phyloP scores from a whole-genome alignment of 2,113 vertebrate species.

The Theristicus caerulescens region DNA sequence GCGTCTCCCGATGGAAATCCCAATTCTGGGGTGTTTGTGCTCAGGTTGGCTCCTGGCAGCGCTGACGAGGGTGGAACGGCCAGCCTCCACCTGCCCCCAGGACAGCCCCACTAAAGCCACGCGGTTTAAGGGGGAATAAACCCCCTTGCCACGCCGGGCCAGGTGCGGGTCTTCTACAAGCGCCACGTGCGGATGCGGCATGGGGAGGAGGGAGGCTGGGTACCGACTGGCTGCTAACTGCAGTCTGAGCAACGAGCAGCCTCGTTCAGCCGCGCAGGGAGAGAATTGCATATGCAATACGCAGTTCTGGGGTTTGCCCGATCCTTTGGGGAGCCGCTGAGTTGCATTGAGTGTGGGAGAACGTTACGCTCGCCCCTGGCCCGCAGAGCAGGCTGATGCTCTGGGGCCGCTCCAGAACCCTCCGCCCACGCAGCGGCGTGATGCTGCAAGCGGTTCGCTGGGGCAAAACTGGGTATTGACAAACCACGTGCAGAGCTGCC shows the following conservation, averaged over 20 bases:
- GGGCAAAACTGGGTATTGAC: neutral
- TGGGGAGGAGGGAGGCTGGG: neutral
- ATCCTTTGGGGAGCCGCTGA: rapidly evolving
- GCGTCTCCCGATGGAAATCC: neutral
- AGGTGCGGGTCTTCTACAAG: too few relatives aligned
- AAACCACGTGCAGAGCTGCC: neutral
- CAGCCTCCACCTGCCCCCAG: neutral
- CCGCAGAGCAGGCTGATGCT: neutral
- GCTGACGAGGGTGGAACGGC: neutral
- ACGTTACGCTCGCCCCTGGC: rapidly evolving
- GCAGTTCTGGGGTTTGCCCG: neutral
- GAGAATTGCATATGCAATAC: rapidly evolving
- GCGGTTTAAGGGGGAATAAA: rapidly evolving
- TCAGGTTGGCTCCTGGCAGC: neutral
- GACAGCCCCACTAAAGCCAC: neutral
- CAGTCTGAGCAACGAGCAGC: neutral
- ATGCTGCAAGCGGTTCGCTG: neutral
- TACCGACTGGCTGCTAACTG: rapidly evolving
- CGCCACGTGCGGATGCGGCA: rapidly evolving
- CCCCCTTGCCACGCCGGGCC: rapidly evolving
- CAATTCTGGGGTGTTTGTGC: rapidly evolving
- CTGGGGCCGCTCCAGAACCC: neutral
- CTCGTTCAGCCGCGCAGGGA: rapidly evolving
- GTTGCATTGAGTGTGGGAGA: neutral
- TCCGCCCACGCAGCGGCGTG: neutral